A percentile compares a stretch with the other conserved stretches of the same genome.
Evolutionary conservation across 2,797 vertebrate species (phyloP).

Genomic region (Ptychadena robeensis): DNA sequence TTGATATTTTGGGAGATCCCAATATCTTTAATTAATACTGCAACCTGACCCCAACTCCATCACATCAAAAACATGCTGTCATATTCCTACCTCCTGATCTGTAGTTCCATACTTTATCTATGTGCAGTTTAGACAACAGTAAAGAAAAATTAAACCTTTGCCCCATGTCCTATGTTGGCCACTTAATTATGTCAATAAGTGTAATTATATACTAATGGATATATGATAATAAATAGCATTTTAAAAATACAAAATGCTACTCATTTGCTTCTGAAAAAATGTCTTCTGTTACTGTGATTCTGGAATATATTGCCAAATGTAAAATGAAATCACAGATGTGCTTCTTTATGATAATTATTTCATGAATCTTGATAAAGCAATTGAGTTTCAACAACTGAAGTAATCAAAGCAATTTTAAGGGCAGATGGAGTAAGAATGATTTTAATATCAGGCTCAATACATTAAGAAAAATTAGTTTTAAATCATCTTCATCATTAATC

Average conservation of each 20-base stretch:
- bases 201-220: neutral
- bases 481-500: constrained; percentile 79
- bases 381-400: constrained; percentile 76
- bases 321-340: constrained; percentile 74
- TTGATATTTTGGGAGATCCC: too few species aligned
- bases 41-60: too few species aligned
- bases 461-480: constrained; percentile 75
- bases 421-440: constrained; percentile 75
- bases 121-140: too few species aligned
- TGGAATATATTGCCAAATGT: constrained; percentile 70
- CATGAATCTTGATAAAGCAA: constrained; percentile 76
- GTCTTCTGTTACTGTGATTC: constrained; percentile 69
- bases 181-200: neutral
- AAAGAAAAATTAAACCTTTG: neutral
- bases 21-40: too few species aligned
- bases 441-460: constrained; percentile 73
- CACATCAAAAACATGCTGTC: too few species aligned
- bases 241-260: neutral
- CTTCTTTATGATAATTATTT: constrained; percentile 73
- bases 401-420: constrained; percentile 81
- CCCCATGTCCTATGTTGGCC: neutral
- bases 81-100: too few species aligned
- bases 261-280: constrained; percentile 51
- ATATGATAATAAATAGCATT: neutral
- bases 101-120: too few species aligned